phyloP scores from a whole-genome alignment of 2,113 vertebrate genomes.

The Panurus biarmicus region DNA sequence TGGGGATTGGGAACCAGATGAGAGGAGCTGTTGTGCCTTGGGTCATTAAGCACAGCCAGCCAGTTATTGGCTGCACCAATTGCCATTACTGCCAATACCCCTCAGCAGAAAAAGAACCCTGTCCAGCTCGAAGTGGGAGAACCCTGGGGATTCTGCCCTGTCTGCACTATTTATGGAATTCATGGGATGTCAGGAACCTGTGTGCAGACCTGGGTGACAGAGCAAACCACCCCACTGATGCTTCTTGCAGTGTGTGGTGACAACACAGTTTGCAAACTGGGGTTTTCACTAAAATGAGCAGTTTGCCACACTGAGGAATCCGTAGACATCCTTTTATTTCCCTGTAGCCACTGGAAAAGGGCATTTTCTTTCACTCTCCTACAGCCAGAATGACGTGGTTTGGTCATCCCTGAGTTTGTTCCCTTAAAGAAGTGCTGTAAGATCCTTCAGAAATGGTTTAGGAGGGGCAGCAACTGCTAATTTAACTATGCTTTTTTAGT shows the following conservation, averaged over 20 bases:
- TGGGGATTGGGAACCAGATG: conserved; percentile 56
- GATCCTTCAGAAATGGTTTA: background rate
- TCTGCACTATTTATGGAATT: background rate
- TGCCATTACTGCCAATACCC: background rate
- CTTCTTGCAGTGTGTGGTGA: accelerated
- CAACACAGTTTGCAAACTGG: background rate
- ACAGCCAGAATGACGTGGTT: background rate
- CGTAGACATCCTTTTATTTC: background rate
- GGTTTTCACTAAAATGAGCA: background rate
- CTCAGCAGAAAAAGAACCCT: background rate
- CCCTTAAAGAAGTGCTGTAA: background rate
- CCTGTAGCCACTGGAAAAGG: background rate
- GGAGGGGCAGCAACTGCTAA: background rate
- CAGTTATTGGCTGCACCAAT: background rate
- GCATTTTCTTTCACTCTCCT: background rate
- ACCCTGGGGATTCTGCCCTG: background rate
- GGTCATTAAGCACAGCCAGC: conserved; percentile 37
- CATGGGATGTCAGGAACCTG: background rate
- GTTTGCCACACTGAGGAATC: background rate
- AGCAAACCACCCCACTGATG: background rate
- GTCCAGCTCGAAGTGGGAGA: background rate
- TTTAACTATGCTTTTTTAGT: conserved; percentile 41
- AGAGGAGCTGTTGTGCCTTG: background rate
- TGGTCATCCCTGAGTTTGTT: background rate
- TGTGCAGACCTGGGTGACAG: background rate